Percentiles rank a stretch among this genome's conserved stretches.
Evolutionary conservation across 2,797 vertebrate genomes (phyloP).

Genomic region (Melanotaenia boesemani): DNA sequence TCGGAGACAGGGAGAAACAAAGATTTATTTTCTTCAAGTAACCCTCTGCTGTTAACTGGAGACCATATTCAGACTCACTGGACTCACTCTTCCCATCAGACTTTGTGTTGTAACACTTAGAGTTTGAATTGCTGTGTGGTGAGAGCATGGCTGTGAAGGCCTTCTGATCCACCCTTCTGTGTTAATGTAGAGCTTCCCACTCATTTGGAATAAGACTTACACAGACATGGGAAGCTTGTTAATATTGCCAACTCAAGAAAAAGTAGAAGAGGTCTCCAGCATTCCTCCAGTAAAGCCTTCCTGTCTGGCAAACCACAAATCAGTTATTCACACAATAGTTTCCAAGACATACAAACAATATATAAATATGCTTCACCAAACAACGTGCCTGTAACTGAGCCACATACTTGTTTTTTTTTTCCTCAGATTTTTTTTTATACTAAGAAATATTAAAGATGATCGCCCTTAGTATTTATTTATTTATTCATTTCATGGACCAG

Average conservation of each 20-base stretch:
- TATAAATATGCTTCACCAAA: constrained; percentile 39
- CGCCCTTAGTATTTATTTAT: too few species aligned
- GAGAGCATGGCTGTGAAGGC: constrained; percentile 44
- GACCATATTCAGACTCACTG: constrained; percentile 36
- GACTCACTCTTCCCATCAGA: constrained; percentile 24
- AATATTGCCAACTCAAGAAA: constrained; percentile 38
- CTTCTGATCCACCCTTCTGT: constrained; percentile 61
- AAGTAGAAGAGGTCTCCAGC: constrained; percentile 58
- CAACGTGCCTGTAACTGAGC: background rate
- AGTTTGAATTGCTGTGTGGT: constrained; percentile 52
- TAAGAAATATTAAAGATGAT: too few species aligned
- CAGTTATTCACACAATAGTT: constrained; percentile 52
- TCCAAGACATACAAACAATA: constrained; percentile 56
- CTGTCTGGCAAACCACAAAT: constrained; percentile 63
- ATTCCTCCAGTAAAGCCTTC: constrained; percentile 60
- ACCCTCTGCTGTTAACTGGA: constrained; percentile 16
- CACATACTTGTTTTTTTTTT: too few species aligned
- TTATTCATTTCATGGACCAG: too few species aligned
- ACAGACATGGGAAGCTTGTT: constrained; percentile 53
- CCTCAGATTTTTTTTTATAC: too few species aligned
- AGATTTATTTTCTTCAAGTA: constrained; percentile 50
- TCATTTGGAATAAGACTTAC: constrained; percentile 46
- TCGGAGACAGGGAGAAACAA: constrained; percentile 36
- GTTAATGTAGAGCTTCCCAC: constrained; percentile 53
- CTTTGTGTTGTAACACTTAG: constrained; percentile 40